Base-by-base conservation (phyloP, 2,113 vertebrate genomes). In the Tautogolabrus adspersus region DNA sequence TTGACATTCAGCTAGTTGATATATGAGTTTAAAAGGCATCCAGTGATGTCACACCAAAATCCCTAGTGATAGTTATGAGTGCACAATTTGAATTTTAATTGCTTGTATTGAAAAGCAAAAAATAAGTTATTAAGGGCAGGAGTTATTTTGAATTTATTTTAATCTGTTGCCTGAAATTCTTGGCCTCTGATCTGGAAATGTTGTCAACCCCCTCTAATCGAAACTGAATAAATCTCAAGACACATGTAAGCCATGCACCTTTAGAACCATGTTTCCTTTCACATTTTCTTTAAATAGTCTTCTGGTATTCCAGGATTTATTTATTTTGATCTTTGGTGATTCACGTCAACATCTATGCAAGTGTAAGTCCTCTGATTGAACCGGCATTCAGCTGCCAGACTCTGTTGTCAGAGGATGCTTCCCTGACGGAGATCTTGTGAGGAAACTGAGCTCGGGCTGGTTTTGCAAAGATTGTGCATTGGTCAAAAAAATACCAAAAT, bases 161-260 rank as follows among this genome's bases (percentile, higher is more conserved):
- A 56, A 66, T 72, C 55, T 55, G 61, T 76, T 66, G 26, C 60
- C 11, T n/a, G 26, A 21, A 47, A 49, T 40, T 47, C 3, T 75
- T 13, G 15, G 21, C 51, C 71, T 46, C 13, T 59, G 37, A 21
- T 44, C 37, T 54, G 18, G 19, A 66, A 65, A 66, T 66, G 54
- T 37, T 54, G 22, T 79, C 55, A 56, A 49, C 16, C 1, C 6
- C 23, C 46, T 54, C 18, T 8, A 19, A 51, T 56, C 30, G 21
- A 70, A 37, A 52, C 55, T 69, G 65, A 64, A 34, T 34, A n/a
- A 44, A 65, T 70, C 2, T 47, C 22, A 65, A 38, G 60, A 11
- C 55, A 60, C 46, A 44, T 5, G 1, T 11, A 44, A 44, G 42
- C 42, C 12, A 11, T 44, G 42, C 42, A 44, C 42, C 42, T 44